phyloP scores from a whole-genome alignment of 2,113 vertebrate genomes.

The Rynchops niger region DNA sequence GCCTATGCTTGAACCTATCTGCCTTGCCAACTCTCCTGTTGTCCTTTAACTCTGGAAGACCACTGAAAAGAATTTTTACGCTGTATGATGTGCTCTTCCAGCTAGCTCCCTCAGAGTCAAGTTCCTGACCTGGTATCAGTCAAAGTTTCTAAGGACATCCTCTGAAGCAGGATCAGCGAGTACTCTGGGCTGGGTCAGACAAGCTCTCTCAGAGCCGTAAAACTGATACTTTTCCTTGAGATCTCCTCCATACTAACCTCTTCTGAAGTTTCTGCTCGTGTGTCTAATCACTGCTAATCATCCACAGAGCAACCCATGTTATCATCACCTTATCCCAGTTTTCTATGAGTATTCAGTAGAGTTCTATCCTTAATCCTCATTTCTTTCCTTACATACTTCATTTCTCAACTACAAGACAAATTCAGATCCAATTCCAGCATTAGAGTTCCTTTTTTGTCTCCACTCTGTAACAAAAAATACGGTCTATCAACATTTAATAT shows the following conservation, averaged over 20 bases:
- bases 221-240: not conserved
- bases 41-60: not conserved
- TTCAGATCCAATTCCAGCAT: not conserved
- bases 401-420: not conserved
- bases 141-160: not conserved
- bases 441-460: not conserved
- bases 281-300: not conserved
- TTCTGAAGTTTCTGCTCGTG: not conserved
- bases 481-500: not conserved
- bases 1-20: not conserved
- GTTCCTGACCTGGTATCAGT: not conserved
- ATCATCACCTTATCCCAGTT: not conserved
- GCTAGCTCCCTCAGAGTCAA: not conserved
- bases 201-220: not conserved
- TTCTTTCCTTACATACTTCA: not conserved
- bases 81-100: not conserved
- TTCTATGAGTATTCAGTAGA: not conserved
- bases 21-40: not conserved
- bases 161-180: not conserved
- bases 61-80: not conserved
- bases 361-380: not conserved
- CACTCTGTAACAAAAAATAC: not conserved
- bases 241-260: not conserved
- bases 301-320: not conserved
- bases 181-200: not conserved